Base-by-base conservation (phyloP, 2,113 vertebrate genomes). In the Eurypyga helias region DNA sequence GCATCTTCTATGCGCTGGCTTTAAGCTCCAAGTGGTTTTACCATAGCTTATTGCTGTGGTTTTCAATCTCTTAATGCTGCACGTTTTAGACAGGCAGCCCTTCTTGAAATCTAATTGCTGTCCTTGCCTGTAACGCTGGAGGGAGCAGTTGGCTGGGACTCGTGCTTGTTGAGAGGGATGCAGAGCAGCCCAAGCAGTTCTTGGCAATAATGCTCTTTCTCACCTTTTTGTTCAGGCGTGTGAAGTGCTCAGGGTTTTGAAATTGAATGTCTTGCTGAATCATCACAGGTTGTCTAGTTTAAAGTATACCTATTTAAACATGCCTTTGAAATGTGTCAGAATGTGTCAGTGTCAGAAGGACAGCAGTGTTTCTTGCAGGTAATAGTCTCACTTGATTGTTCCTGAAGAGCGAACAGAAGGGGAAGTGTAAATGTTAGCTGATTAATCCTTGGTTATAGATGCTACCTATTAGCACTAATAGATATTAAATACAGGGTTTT, bases 121-220 rank as follows among this genome's bases (percentile, higher is more conserved):
- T 96, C 26, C 80, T 80, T 41, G 58, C 20, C 21, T 0, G 7
- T 55, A 61, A 54, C n/a, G 0, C 91, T 86, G 72, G 90, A 89
- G 90, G 83, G 91, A 91, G 86, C 36, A 60, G 29, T 83, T 86
- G 86, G 15, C 87, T 73, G 93, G 93, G n/a, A 2, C 38, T 57
- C 25, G 49, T 43, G 10, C 67, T 86, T 20, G 9, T 17, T 52
- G 45, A 60, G 46, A 51, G 67, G 36, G 34, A 34, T 7, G 21
- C 46, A 29, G 48, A 72, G 6, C 52, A 58, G 57, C 66, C 58
- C 48, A 1, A 2, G 29, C 29, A 34, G 57, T 31, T 70, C 64
- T 70, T 13, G 18, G 64, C 36, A 36, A 2, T 5, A 16, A 26
- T n/a, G 14, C 3, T 70, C 87, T 31, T 70, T 77, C 71, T 77